Evolutionary conservation across 2,888 invertebrate species (phyloP).

Genomic region (Emesis furor): DNA sequence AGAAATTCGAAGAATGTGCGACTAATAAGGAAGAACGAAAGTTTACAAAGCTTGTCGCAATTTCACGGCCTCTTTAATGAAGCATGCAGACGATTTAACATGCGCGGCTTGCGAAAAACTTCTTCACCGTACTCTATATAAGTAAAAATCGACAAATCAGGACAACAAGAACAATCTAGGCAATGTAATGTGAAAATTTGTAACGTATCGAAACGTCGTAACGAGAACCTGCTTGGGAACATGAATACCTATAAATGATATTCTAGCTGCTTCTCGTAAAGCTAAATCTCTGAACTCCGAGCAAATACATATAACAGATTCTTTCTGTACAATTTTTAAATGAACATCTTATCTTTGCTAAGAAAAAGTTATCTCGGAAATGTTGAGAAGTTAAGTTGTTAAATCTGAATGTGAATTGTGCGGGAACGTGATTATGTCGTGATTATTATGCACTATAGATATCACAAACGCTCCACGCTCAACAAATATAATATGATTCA

Average conservation of each 20-base stretch:
- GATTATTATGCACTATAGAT: too few relatives aligned
- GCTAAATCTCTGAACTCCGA: constrained; percentile 32
- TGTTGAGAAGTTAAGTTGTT: not conserved
- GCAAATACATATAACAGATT: constrained; percentile 36
- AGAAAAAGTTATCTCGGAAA: constrained; percentile 53
- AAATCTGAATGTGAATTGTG: not conserved
- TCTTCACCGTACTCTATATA: not conserved
- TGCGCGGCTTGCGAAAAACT: not conserved
- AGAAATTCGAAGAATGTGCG: not conserved
- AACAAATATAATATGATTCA: too few relatives aligned
- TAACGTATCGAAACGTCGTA: constrained; percentile 30
- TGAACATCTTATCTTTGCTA: constrained; percentile 52
- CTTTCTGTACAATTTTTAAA: constrained; percentile 29
- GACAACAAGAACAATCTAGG: constrained; percentile 41
- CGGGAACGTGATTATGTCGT: not conserved
- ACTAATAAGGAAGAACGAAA: not conserved
- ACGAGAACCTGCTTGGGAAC: constrained; percentile 30
- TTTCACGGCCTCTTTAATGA: not conserved
- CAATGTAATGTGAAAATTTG: constrained; percentile 40
- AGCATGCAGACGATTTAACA: not conserved
- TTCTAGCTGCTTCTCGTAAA: constrained; percentile 33
- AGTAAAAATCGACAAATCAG: constrained; percentile 17
- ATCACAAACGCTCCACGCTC: too few relatives aligned
- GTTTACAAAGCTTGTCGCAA: not conserved
- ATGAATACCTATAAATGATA: constrained; percentile 40